A percentile compares a stretch with the other conserved stretches of the same genome.
Evolutionary conservation across 2,797 vertebrate species (phyloP).

Genomic region (Cynopterus sphinx): DNA sequence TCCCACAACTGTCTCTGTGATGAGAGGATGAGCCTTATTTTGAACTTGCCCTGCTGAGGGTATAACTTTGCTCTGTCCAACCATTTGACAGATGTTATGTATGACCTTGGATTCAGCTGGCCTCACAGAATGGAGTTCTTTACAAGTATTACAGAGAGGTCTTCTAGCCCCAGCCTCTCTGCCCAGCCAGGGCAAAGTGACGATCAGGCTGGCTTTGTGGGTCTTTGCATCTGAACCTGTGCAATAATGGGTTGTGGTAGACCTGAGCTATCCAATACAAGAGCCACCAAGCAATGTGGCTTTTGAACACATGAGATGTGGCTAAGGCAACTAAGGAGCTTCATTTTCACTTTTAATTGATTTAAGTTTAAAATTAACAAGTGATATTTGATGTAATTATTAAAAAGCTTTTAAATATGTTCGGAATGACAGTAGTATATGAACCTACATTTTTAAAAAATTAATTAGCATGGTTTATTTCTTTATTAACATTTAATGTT

Average conservation of each 20-base stretch:
- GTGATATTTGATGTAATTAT: background rate
- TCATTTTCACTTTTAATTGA: background rate
- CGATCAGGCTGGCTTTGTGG: background rate
- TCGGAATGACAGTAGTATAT: background rate
- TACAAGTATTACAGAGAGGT: too few relatives aligned
- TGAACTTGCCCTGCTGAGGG: background rate
- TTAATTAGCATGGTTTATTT: too few relatives aligned
- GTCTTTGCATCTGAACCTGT: background rate
- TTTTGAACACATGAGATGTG: background rate
- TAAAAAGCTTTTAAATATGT: background rate
- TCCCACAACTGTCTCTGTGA: background rate
- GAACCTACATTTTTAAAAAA: background rate
- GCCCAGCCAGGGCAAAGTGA: background rate
- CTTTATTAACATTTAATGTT: too few relatives aligned
- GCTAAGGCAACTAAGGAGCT: background rate
- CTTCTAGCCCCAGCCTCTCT: background rate
- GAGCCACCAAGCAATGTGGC: accelerated
- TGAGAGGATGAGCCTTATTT: background rate
- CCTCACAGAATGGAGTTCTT: background rate
- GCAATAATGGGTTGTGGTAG: background rate
- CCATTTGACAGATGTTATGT: too few relatives aligned
- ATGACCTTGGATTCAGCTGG: background rate
- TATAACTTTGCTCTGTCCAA: background rate
- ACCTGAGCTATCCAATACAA: background rate
- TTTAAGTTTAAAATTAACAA: background rate